Conservation (phyloP, 2,113 vertebrate species). For the Menidia beryllina region DNA sequence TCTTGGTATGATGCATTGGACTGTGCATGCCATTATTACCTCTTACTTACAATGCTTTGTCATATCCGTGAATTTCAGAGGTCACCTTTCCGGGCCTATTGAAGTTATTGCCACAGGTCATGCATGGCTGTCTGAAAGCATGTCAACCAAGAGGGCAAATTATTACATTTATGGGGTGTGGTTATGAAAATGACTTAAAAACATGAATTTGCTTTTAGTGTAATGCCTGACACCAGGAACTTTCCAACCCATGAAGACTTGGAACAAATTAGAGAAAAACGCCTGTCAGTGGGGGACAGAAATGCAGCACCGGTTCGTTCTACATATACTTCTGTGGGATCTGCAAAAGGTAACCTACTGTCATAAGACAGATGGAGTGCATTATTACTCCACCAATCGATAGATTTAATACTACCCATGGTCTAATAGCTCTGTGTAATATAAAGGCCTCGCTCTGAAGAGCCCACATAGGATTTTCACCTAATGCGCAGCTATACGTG, state of each 20-base stretch:
- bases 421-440: slow-evolving; percentile 24
- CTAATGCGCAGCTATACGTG: background rate
- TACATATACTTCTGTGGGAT: background rate
- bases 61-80: slow-evolving; percentile 67
- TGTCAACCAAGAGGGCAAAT: slow-evolving; percentile 67
- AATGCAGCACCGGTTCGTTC: slow-evolving; percentile 12
- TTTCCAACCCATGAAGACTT: slow-evolving; percentile 32
- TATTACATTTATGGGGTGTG: slow-evolving; percentile 76
- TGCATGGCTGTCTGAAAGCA: slow-evolving; percentile 71
- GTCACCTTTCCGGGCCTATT: slow-evolving; percentile 79
- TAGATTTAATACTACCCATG: slow-evolving; percentile 11
- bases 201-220: slow-evolving; percentile 85
- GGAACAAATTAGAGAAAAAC: slow-evolving; percentile 56
- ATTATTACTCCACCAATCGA: slow-evolving; percentile 3
- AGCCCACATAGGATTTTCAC: slow-evolving; percentile 1
- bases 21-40: slow-evolving; percentile 70
- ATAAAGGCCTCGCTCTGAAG: slow-evolving; percentile 11
- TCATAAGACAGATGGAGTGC: background rate
- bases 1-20: slow-evolving; percentile 61
- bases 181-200: slow-evolving; percentile 71
- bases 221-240: slow-evolving; percentile 74
- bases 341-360: background rate
- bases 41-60: slow-evolving; percentile 66
- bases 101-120: slow-evolving; percentile 78
- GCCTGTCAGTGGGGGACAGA: slow-evolving; percentile 11